Conservation (phyloP, 2,113 vertebrate genomes). For the Crypturellus undulatus region DNA sequence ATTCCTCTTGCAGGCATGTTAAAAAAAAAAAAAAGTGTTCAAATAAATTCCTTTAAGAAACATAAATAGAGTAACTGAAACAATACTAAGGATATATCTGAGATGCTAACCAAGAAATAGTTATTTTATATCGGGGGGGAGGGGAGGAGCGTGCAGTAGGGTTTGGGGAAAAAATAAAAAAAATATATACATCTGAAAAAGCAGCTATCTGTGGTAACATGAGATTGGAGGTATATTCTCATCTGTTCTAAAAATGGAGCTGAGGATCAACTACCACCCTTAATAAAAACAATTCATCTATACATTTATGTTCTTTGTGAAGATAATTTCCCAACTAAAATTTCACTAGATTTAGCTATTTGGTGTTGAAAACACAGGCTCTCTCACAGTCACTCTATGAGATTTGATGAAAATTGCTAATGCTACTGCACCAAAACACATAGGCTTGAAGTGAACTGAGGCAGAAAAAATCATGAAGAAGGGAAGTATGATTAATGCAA, state of each 20-base stretch:
- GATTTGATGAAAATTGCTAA: slow-evolving; percentile 32
- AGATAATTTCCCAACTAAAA: neutral
- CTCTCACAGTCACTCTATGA: neutral
- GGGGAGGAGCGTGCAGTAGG: neutral
- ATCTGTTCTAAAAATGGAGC: neutral
- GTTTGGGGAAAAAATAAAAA: neutral
- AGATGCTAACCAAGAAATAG: neutral
- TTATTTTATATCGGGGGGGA: neutral
- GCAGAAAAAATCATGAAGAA: neutral
- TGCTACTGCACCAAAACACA: neutral
- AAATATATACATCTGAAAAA: too few relatives aligned
- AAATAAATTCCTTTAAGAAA: neutral
- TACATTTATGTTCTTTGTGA: neutral
- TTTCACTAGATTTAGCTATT: slow-evolving; percentile 23
- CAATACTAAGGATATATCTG: neutral
- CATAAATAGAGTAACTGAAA: neutral
- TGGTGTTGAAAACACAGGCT: neutral
- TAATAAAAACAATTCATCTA: neutral
- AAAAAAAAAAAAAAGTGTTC: neutral
- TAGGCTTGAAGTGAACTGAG: neutral
- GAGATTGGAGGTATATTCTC: neutral
- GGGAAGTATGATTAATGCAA: neutral
- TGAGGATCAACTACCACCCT: neutral
- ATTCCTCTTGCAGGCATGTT: fast-evolving
- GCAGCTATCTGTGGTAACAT: neutral